Evolutionary conservation across 2,888 invertebrate species (phyloP).

Genomic region (Cancer borealis): DNA sequence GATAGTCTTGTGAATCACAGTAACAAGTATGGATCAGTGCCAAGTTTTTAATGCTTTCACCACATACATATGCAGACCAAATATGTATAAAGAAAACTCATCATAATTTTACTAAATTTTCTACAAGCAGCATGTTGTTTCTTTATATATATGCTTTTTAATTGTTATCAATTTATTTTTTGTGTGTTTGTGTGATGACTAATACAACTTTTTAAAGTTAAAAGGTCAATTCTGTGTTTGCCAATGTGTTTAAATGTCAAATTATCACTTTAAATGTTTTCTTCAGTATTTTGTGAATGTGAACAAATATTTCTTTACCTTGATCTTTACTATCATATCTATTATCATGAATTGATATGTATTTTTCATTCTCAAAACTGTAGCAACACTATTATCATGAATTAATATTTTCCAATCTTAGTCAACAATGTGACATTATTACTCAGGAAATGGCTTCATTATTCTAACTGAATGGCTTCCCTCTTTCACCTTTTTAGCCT

Average conservation of each 20-base stretch:
- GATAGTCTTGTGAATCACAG: background rate
- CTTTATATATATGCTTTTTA: background rate
- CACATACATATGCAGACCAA: background rate
- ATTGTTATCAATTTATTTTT: background rate
- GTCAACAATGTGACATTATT: background rate
- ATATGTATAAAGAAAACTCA: background rate
- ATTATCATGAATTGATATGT: background rate
- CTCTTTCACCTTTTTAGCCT: background rate
- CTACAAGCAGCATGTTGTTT: conserved; percentile 11
- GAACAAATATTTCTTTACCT: background rate
- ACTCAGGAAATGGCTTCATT: conserved; percentile 25
- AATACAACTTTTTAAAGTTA: background rate
- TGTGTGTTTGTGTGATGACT: conserved; percentile 15
- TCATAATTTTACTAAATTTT: background rate
- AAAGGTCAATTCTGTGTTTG: background rate
- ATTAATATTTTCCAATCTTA: background rate
- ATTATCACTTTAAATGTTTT: background rate
- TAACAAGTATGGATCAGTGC: background rate
- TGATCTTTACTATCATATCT: background rate
- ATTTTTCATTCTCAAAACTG: too few relatives aligned
- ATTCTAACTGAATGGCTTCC: conserved; percentile 20
- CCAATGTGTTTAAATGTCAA: background rate
- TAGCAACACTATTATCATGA: background rate
- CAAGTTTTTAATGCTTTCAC: conserved; percentile 10
- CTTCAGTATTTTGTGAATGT: background rate